Percentiles rank a stretch among this genome's conserved stretches.
phyloP scores from a whole-genome alignment of 2,888 invertebrate species.

The Conistra vaccinii region DNA sequence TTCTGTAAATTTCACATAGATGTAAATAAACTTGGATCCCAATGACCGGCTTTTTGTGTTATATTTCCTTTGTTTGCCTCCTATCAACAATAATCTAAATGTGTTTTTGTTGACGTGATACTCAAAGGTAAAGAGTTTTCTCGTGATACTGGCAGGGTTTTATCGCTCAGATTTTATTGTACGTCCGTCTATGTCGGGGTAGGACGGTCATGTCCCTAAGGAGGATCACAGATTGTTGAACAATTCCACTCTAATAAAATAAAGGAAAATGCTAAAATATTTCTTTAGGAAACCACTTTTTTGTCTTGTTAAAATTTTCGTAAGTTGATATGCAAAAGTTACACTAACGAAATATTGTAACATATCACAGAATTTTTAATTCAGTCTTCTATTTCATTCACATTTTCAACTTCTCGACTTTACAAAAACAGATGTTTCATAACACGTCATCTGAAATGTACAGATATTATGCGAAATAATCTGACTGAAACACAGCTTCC shows the following conservation, averaged over 20 bases:
- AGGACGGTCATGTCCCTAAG: constrained; percentile 35
- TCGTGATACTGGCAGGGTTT: constrained; percentile 41
- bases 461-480: constrained; percentile 7
- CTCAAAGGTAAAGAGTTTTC: constrained; percentile 54
- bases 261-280: constrained; percentile 37
- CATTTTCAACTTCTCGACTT: too few species aligned
- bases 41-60: background rate
- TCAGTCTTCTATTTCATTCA: background rate
- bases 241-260: constrained; percentile 44
- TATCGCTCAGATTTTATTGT: constrained; percentile 59
- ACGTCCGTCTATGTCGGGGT: constrained; percentile 37
- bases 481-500: constrained; percentile 9
- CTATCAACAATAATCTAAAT: constrained; percentile 45
- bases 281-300: constrained; percentile 6
- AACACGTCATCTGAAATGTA: background rate
- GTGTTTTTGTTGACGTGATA: constrained; percentile 46
- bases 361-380: background rate
- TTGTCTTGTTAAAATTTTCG: constrained; percentile 1
- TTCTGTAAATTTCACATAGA: background rate
- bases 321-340: constrained; percentile 3
- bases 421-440: background rate
- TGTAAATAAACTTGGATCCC: background rate
- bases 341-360: background rate
- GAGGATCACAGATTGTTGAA: constrained; percentile 42
- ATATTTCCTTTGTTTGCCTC: constrained; percentile 23